Conservation (phyloP, 2,888 invertebrate genomes). For the Trichogramma evanescens region DNA sequence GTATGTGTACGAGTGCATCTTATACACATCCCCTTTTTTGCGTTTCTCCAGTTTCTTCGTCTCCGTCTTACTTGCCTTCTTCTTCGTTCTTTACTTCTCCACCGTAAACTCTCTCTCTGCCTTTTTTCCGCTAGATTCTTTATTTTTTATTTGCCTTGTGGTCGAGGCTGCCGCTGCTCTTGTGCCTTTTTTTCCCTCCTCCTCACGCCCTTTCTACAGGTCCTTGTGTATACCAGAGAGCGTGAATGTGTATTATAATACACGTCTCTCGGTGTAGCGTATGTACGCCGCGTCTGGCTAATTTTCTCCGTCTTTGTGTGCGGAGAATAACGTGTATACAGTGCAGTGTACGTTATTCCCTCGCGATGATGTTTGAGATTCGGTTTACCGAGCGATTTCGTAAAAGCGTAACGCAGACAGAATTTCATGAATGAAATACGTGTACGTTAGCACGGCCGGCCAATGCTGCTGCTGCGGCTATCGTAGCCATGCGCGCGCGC, state of each 20-base stretch:
- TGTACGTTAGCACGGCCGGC: no score
- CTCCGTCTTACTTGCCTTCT: neutral
- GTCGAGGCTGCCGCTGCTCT: neutral
- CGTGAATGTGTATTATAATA: conserved; percentile 17
- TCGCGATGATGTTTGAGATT: no score
- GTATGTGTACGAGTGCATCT: no score
- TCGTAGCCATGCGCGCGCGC: no score
- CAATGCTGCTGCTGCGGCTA: no score
- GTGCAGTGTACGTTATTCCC: no score
- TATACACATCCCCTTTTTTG: neutral
- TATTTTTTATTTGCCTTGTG: neutral
- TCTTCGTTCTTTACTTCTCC: neutral
- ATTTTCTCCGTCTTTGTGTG: conserved; percentile 15
- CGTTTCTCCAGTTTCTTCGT: neutral
- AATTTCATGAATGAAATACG: no score
- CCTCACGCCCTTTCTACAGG: conserved; percentile 7
- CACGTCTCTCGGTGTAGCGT: neutral
- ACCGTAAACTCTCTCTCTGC: conserved; percentile 7
- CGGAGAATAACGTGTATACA: neutral
- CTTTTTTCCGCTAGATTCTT: conserved; percentile 13
- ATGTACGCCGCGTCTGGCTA: conserved; percentile 12
- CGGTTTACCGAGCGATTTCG: no score
- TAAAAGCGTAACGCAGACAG: no score
- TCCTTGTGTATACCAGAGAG: conserved; percentile 23
- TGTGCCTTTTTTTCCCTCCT: neutral